Base-by-base conservation (phyloP, 2,797 vertebrate genomes). In the Phrynocephalus guinanensis region DNA sequence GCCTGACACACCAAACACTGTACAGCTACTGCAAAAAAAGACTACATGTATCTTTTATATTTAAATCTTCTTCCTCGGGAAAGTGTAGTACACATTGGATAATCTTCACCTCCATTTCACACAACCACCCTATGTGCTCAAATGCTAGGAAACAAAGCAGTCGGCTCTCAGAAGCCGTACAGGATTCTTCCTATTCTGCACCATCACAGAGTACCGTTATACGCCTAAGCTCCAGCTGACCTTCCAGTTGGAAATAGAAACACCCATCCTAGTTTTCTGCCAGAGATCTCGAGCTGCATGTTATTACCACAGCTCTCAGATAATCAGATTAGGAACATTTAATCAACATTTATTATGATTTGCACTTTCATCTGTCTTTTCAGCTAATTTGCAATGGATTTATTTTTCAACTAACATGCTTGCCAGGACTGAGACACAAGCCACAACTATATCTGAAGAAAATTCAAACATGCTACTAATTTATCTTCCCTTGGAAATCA, bases 331-430 rank as follows among this genome's bases (percentile, higher is more conserved):
- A 79, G 28, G 88, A 92, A 83, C 52, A 70, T 20, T 76, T 80
- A 92, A 91, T 90, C 87, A 94, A 81, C 86, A 85, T 67, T 88
- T 60, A 89, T 82, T 90, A 66, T 33, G 67, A 50, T 71, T 79
- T 86, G 67, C 16, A 13, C 67, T 86, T 79, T 86, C 66, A 84
- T 50, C 82, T 73, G 28, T 63, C 83, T 83, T 66, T 91, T 89
- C 44, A 88, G 85, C 66, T 90, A 72, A 82, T 91, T 83, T 92
- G 86, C 60, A 82, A 75, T 81, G 30, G 44, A 68, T 91, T 88
- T 86, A 79, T 79, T 90, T 71, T 90, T 89, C 87, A 71, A 20
- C 85, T 84, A 70, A 83, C 1, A n/a, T 11, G 0, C 63, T 91
- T 88, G 30, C 72, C 84, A 73, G 60, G 90, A 82, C 5, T 84